These are phyloP conservation scores for Lithophane ornitopus DNA, from an alignment of 2,888 invertebrate genomes.

Conservation along the genomic window DNA sequence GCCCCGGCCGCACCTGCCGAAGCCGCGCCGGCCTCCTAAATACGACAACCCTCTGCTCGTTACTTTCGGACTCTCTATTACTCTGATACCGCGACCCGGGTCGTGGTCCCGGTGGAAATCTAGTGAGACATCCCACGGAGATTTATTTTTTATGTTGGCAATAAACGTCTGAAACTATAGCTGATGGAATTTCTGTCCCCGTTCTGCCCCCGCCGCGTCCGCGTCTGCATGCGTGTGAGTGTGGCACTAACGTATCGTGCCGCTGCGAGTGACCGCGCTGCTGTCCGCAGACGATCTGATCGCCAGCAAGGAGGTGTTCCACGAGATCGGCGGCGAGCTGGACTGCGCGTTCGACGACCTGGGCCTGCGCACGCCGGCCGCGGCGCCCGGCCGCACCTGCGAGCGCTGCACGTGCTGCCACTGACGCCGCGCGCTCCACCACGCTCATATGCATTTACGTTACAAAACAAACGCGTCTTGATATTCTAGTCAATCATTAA, in stretches of 20 bases:
- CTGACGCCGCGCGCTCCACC: constrained; percentile 67
- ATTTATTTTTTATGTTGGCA: constrained; percentile 78
- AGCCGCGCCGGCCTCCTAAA: constrained; percentile 66
- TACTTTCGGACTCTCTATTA: constrained; percentile 59
- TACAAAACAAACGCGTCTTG: constrained; percentile 62
- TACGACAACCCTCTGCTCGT: constrained; percentile 60
- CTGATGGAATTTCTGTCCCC: constrained; percentile 84
- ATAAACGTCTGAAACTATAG: constrained; percentile 82
- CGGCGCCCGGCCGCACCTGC: constrained; percentile 73
- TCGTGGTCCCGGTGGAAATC: constrained; percentile 57
- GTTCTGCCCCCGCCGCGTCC: constrained; percentile 33
- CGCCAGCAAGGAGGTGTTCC: constrained; percentile 97
- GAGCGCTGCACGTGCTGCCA: constrained; percentile 88
- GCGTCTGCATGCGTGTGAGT: constrained; percentile 76
- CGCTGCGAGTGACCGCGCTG: constrained; percentile 74
- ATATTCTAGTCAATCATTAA: constrained; percentile 69
- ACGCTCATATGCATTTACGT: constrained; percentile 81
- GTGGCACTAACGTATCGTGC: constrained; percentile 63
- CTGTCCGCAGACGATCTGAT: constrained; percentile 94
- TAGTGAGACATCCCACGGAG: constrained; percentile 59
- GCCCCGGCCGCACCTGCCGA: constrained; percentile 60
- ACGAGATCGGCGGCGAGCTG: constrained; percentile 97
- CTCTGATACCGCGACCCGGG: constrained; percentile 49
- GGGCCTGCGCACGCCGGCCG: constrained; percentile 75
- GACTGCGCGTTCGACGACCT: constrained; percentile 96